Base-by-base conservation (phyloP, 2,797 vertebrate species). In the Enteromius thamalakanensis region DNA sequence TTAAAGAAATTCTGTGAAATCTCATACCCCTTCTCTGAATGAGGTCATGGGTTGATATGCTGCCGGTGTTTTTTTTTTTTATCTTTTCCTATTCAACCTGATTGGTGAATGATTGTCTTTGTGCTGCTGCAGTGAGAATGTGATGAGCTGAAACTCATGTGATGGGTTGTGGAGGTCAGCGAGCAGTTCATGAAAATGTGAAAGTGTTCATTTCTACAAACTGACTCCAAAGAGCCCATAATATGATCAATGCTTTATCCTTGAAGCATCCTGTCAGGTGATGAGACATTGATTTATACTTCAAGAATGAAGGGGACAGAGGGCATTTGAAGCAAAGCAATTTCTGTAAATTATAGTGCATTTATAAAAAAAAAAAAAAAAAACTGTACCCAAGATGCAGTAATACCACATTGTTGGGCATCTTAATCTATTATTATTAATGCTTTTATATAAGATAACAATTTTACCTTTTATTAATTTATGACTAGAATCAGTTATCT, bases 101-200 rank as follows among this genome's bases (percentile, higher is more conserved):
- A 76, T 80, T 51, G 26, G 70, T 86, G 85, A 86, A 86, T 80
- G 80, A 78, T 68, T 4, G 74, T 70, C 85, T 83, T 86, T 86
- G 81, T 86, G 76, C 62, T 64, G 32, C 49, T 40, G 4, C 11
- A 51, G 69, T 49, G n/a, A 74, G 69, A 67, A 60, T 47, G 76
- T 67, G 76, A 86, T 53, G 70, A 80, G 76, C 62, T 83, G 62
- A 80, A 80, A 64, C 76, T 86, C 85, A 86, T 83, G 81, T 86
- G 85, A 86, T 76, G 42, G 60, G 45, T 45, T 60, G n/a, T 70
- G 6, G 47, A 68, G 80, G 42, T 75, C 69, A 79, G 40, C 4
- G 3, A 78, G 53, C 40, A 55, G 76, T 85, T 67, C 45, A 64
- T 29, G 19, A 72, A 58, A 45, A 71, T 72, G 45, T 67, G 37